A percentile compares a stretch with the other conserved stretches of the same genome.
These are phyloP conservation scores for Himalopsyche tibetana DNA, from an alignment of 2,888 invertebrate species.

Conservation along the genomic window DNA sequence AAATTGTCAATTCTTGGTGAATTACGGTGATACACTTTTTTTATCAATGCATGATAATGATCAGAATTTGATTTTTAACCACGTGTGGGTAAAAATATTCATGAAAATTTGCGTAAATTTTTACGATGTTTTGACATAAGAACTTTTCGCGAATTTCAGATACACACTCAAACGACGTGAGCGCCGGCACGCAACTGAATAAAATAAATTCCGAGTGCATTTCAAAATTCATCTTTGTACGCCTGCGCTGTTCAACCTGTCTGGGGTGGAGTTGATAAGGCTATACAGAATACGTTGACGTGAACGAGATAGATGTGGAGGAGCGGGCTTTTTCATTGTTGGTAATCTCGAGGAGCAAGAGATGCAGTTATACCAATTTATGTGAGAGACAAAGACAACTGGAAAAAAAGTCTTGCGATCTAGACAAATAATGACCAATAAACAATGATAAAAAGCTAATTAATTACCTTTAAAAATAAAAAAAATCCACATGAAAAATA, in stretches of 20 bases:
- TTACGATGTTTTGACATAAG: slow-evolving; percentile 48
- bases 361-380: neutral
- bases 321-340: neutral
- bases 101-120: slow-evolving; percentile 34
- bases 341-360: slow-evolving; percentile 36
- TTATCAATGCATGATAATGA: neutral
- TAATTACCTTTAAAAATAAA: no score
- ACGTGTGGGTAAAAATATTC: slow-evolving; percentile 44
- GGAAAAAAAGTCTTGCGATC: no score
- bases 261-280: slow-evolving; percentile 45
- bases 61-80: slow-evolving; percentile 17
- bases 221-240: slow-evolving; percentile 56
- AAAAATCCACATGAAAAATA: no score
- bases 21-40: neutral
- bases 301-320: slow-evolving; percentile 47
- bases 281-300: slow-evolving; percentile 48
- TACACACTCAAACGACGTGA: slow-evolving; percentile 25
- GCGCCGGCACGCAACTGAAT: slow-evolving; percentile 58
- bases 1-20: no score
- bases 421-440: no score
- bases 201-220: slow-evolving; percentile 47
- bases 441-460: no score
- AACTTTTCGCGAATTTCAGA: slow-evolving; percentile 6
- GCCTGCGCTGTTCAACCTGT: slow-evolving; percentile 54
- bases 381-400: no score